These are phyloP conservation scores for Amorpha juglandis DNA, from an alignment of 2,888 invertebrate species.

Conservation along the genomic window DNA sequence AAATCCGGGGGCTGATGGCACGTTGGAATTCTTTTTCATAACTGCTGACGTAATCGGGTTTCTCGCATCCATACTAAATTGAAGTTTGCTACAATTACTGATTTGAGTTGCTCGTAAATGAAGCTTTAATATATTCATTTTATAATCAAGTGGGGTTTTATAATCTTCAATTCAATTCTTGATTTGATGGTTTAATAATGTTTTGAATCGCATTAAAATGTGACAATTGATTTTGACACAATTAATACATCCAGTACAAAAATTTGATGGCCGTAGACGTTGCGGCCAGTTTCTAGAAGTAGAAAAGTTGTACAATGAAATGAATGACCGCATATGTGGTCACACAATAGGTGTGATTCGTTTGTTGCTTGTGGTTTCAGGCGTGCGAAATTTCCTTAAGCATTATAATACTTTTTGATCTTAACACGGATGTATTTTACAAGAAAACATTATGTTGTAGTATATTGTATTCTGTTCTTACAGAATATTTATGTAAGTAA, in stretches of 20 bases:
- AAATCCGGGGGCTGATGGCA: conserved; percentile 48
- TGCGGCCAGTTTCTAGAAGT: neutral
- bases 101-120: neutral
- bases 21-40: neutral
- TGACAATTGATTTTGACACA: conserved; percentile 17
- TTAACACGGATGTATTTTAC: no score
- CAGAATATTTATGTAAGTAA: no score
- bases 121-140: conserved; percentile 5
- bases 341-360: neutral
- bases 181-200: neutral
- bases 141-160: no score
- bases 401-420: no score
- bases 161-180: neutral
- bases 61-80: neutral
- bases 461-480: no score
- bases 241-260: no score
- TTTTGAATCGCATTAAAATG: neutral
- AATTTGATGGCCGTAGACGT: neutral
- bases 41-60: neutral
- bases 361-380: no score
- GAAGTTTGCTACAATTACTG: neutral
- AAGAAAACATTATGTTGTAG: no score
- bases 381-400: no score
- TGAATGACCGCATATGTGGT: neutral
- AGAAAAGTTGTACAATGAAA: neutral